Evolutionary conservation across 2,113 vertebrate genomes (phyloP).

Genomic region (Oreochromis niloticus): DNA sequence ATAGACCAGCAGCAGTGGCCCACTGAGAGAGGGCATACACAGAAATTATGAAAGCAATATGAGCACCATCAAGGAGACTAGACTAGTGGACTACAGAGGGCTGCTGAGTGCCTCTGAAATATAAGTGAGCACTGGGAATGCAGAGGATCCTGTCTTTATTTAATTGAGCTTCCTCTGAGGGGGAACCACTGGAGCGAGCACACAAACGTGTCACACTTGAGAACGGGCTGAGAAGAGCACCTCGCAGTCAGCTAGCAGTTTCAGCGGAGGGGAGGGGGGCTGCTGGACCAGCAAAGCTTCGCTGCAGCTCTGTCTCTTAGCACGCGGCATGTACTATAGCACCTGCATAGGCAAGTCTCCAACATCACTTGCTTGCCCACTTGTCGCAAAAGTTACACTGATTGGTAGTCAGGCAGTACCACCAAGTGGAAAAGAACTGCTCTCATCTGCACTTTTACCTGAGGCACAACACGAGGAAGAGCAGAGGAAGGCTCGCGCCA

Average conservation of each 20-base stretch:
- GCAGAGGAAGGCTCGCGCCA: neutral
- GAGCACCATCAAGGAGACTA: neutral
- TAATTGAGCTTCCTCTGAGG: conserved; percentile 31
- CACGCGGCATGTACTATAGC: conserved; percentile 11
- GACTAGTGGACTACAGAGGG: neutral
- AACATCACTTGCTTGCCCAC: neutral
- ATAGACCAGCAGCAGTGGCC: neutral
- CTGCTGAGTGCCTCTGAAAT: neutral
- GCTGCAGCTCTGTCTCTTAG: conserved; percentile 5
- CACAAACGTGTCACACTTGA: neutral
- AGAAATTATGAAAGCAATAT: neutral
- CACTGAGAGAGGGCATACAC: neutral
- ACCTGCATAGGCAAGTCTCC: neutral
- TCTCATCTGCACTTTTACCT: neutral
- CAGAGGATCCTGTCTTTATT: neutral
- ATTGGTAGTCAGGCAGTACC: neutral
- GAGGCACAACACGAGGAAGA: neutral
- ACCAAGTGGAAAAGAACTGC: neutral
- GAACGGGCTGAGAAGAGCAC: neutral
- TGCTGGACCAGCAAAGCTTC: conserved; percentile 9
- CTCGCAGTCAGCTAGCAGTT: neutral
- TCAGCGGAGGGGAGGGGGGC: neutral
- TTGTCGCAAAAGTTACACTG: neutral
- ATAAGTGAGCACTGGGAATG: neutral
- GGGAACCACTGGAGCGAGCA: neutral